These are phyloP conservation scores for Ginglymostoma cirratum DNA, from an alignment of 2,113 vertebrate species.

Conservation along the genomic window DNA sequence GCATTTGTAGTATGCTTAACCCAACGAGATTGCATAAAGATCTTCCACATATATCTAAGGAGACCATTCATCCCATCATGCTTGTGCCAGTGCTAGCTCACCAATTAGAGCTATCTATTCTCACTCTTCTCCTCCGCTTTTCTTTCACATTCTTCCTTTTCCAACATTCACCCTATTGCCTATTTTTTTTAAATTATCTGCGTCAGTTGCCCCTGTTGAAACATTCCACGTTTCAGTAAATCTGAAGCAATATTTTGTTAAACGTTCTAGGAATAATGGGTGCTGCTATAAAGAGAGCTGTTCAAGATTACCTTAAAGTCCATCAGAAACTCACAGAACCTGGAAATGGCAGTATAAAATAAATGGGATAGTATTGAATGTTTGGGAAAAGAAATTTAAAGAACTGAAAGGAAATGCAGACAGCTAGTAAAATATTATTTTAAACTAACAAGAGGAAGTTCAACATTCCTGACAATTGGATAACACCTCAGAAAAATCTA, in stretches of 20 bases:
- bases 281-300: neutral
- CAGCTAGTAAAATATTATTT: neutral
- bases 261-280: neutral
- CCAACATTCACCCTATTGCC: neutral
- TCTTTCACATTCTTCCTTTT: neutral
- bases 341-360: neutral
- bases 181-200: neutral
- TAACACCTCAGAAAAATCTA: neutral
- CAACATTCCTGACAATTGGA: neutral
- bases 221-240: neutral
- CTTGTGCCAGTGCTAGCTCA: neutral
- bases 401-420: neutral
- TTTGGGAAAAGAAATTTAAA: neutral
- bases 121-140: neutral
- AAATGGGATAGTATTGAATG: neutral
- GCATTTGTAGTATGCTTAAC: neutral
- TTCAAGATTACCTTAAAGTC: neutral
- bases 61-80: neutral
- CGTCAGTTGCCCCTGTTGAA: neutral
- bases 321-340: neutral
- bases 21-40: neutral
- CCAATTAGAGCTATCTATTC: neutral
- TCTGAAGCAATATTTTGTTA: neutral
- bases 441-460: neutral
- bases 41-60: neutral